Conservation (phyloP, 2,113 vertebrate species). For the Malaclemys terrapin region DNA sequence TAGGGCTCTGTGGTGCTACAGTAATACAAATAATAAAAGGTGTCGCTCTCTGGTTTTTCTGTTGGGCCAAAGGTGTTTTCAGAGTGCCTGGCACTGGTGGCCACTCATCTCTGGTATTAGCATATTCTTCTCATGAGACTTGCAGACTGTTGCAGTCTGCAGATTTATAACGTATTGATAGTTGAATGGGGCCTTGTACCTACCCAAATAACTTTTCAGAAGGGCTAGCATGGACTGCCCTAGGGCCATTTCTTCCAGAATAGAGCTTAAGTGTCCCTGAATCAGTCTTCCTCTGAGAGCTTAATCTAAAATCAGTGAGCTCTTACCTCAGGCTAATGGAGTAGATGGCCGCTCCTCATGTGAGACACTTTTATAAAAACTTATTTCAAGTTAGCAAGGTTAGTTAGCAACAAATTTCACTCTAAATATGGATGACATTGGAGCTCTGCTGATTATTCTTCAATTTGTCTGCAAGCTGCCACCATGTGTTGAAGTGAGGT, state of each 20-base stretch:
- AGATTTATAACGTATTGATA: neutral
- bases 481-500: neutral
- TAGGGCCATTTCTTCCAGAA: neutral
- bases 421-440: neutral
- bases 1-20: neutral
- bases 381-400: neutral
- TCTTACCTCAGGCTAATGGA: neutral
- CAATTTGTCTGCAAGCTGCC: neutral
- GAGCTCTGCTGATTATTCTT: neutral
- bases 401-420: neutral
- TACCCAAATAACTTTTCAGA: neutral
- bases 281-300: neutral
- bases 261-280: neutral
- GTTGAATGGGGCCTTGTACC: neutral
- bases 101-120: neutral
- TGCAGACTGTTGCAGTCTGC: neutral
- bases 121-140: neutral
- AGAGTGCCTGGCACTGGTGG: neutral
- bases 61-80: neutral
- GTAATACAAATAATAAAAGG: neutral
- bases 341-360: neutral
- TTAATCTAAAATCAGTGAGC: neutral
- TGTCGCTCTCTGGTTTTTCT: constrained; percentile 4
- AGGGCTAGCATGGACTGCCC: accelerated
- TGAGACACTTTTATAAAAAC: neutral